phyloP scores from a whole-genome alignment of 2,888 invertebrate species.

The Epistrophella euchroma region DNA sequence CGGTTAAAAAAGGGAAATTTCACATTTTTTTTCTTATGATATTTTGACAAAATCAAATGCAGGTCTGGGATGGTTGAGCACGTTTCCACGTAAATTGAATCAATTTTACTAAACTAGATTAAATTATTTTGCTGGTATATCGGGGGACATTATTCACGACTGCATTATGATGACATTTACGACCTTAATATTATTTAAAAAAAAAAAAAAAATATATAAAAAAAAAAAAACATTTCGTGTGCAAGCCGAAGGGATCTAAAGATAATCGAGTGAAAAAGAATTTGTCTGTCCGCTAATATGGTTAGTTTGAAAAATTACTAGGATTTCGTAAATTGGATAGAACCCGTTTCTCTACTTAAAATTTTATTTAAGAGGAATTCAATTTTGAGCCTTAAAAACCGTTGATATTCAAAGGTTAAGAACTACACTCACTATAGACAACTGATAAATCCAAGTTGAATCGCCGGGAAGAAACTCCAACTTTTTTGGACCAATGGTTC shows the following conservation, averaged over 20 bases:
- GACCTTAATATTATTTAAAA: slow-evolving; percentile 9
- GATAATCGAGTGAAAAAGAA: not conserved
- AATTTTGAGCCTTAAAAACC: no score
- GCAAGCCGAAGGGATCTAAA: not conserved
- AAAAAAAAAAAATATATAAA: not conserved
- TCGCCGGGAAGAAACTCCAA: no score
- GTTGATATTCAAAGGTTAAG: no score
- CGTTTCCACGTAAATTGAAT: slow-evolving; percentile 48
- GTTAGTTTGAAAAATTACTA: no score
- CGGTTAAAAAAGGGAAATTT: slow-evolving; percentile 71
- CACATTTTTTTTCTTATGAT: slow-evolving; percentile 46
- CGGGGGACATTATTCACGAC: slow-evolving; percentile 2
- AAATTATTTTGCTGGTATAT: not conserved
- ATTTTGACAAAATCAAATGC: slow-evolving; percentile 41
- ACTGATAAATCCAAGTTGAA: no score
- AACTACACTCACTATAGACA: no score
- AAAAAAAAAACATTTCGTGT: not conserved
- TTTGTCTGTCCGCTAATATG: no score
- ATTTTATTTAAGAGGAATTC: no score
- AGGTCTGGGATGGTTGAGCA: slow-evolving; percentile 26
- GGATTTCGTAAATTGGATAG: no score
- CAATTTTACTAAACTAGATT: slow-evolving; percentile 27
- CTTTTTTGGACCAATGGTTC: no score
- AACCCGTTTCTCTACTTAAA: no score
- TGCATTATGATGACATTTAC: slow-evolving; percentile 7